phyloP scores from a whole-genome alignment of 2,113 vertebrate species.

The Glaucidium brasilianum region DNA sequence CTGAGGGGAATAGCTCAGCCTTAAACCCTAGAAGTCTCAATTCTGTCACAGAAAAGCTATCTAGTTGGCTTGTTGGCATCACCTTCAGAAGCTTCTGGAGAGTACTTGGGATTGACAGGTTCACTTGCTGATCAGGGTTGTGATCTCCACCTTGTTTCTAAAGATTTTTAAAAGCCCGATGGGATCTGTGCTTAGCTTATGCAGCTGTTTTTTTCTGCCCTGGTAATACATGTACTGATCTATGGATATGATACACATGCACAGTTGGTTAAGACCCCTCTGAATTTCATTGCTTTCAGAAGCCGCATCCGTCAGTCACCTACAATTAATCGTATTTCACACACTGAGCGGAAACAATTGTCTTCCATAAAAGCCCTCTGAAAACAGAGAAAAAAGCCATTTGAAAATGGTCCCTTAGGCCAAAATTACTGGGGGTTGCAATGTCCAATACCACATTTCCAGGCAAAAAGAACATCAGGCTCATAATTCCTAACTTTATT shows the following conservation, averaged over 20 bases:
- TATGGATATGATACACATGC: not conserved
- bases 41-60: not conserved
- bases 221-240: not conserved
- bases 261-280: not conserved
- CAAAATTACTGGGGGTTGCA: not conserved
- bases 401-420: not conserved
- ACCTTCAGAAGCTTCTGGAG: slow-evolving; percentile 31
- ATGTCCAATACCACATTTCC: not conserved
- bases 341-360: not conserved
- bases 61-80: not conserved
- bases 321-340: slow-evolving; percentile 3
- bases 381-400: not conserved
- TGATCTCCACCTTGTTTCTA: slow-evolving; percentile 9
- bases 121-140: not conserved
- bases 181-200: not conserved
- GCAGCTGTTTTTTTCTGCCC: not conserved
- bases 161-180: not conserved
- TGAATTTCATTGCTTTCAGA: slow-evolving; percentile 4
- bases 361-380: not conserved
- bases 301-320: not conserved
- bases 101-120: slow-evolving; percentile 8
- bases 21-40: slow-evolving; percentile 10
- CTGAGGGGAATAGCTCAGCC: slow-evolving; percentile 32
- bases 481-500: not conserved
- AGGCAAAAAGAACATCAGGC: not conserved